Percentiles rank a stretch among this genome's conserved stretches.
These are phyloP conservation scores for Promerops cafer DNA, from an alignment of 2,113 vertebrate genomes.

Conservation along the genomic window DNA sequence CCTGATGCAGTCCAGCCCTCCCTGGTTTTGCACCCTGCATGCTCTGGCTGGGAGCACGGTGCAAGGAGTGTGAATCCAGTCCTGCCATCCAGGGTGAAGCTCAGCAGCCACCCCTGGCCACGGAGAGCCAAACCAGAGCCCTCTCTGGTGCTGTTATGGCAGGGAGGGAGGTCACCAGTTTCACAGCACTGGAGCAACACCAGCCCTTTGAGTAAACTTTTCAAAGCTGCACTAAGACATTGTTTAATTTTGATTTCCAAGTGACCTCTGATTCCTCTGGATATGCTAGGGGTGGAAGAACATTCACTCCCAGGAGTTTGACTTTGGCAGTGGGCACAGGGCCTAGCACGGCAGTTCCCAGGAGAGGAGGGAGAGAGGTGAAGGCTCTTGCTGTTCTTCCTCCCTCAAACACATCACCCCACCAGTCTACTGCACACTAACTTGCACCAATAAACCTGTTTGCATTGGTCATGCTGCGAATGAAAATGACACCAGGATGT, in stretches of 20 bases:
- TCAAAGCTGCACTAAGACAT: not conserved
- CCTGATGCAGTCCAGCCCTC: fast-evolving
- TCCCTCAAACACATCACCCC: not conserved
- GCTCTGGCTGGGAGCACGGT: not conserved
- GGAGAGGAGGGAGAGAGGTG: not conserved
- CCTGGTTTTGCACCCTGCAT: not conserved
- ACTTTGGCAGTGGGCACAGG: not conserved
- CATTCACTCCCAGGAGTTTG: not conserved
- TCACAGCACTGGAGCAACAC: not conserved
- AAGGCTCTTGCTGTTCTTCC: not conserved
- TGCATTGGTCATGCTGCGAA: not conserved
- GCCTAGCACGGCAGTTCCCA: not conserved
- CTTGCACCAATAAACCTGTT: not conserved
- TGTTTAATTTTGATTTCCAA: conserved; percentile 35
- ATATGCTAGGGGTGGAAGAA: not conserved
- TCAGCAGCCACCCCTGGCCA: not conserved
- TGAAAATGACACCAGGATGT: not conserved
- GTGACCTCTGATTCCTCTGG: not conserved
- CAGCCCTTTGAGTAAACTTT: not conserved
- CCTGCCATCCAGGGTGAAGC: not conserved
- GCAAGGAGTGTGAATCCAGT: not conserved
- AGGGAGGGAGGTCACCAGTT: not conserved
- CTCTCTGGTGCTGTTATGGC: fast-evolving
- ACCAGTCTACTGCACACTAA: not conserved
- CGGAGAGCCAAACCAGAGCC: not conserved